Base-by-base conservation (phyloP, 2,797 vertebrate genomes). In the Tinamus major region DNA sequence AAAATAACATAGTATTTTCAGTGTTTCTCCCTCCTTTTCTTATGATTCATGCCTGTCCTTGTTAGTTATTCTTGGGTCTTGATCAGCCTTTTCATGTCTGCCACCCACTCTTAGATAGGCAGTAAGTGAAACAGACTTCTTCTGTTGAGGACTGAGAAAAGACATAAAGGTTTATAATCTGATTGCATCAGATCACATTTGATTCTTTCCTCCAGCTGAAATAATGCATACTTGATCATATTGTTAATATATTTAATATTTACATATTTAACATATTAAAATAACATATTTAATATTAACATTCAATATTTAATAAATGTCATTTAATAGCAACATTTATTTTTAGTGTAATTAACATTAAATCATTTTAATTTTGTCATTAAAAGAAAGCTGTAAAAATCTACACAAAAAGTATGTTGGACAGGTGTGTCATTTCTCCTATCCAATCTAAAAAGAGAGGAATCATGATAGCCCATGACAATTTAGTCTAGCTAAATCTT, bases 161-260 rank as follows among this genome's bases (percentile, higher is more conserved):
- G 7, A 24, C 4, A 14, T 4, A 1, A 3, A 21, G 7, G 6
- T 39, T 21, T 23, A 29, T 4, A 26, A 20, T 26, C 6, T 21
- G 10, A 58, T 31, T 12, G 37, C 58, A 35, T 8, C 11, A 1
- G 9, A 70, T 42, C 20, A 79, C 6, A 49, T 58, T 64, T 46
- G 6, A 10, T 49, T 51, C 13, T 63, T 85, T 78, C 7, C 10
- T 20, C 63, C 26, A 81, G 63, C 2, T 46, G 11, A 12, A 91
- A 62, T 75, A 79, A 49, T 24, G 2, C 1, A 9, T 37, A 41
- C 6, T 76, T 64, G 5, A 51, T 53, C 21, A 56, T 8, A 2
- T 44, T 20, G 31, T 56, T 56, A 56, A 56, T n/a, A 55, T 55
- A 31, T 55, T 31, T 31, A 55, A 29, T 55, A 29, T 55, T 49